phyloP scores from a whole-genome alignment of 1,140 invertebrate species.

The Globodera ellingtonae region DNA sequence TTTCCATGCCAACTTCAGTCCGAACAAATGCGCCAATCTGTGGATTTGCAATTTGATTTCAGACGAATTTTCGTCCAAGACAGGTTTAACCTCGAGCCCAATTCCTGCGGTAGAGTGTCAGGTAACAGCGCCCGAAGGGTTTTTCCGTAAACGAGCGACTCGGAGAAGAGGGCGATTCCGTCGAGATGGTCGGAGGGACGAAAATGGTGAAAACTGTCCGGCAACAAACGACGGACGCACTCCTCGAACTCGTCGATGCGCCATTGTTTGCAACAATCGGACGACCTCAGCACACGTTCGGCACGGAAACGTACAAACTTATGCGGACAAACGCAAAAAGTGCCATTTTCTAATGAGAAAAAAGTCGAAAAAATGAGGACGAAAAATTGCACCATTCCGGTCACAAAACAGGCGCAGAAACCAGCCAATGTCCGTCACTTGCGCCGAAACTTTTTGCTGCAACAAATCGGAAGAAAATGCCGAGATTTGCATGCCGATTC shows the following conservation, averaged over 20 bases:
- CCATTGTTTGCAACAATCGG: neutral
- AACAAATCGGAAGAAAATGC: neutral
- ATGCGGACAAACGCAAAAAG: neutral
- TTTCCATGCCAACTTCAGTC: neutral
- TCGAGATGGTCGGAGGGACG: neutral
- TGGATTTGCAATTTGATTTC: too few relatives aligned
- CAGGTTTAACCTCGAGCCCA: neutral
- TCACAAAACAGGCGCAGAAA: neutral
- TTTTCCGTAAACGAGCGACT: slow-evolving; percentile 8
- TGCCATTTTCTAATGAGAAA: neutral
- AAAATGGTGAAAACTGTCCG: neutral
- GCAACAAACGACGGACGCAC: neutral
- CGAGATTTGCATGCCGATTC: neutral
- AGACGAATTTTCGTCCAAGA: too few relatives aligned
- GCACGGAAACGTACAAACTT: neutral
- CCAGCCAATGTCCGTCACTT: neutral
- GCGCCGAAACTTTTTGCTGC: neutral
- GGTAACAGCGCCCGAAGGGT: neutral
- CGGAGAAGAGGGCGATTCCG: neutral
- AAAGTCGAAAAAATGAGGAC: neutral
- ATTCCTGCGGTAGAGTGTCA: neutral
- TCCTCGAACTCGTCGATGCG: neutral
- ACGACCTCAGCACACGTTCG: neutral
- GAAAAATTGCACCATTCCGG: neutral
- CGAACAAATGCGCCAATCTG: slow-evolving; percentile 14